A percentile compares a stretch with the other conserved stretches of the same genome.
phyloP scores from a whole-genome alignment of 2,113 vertebrate species.

The Corvus moneduloides region DNA sequence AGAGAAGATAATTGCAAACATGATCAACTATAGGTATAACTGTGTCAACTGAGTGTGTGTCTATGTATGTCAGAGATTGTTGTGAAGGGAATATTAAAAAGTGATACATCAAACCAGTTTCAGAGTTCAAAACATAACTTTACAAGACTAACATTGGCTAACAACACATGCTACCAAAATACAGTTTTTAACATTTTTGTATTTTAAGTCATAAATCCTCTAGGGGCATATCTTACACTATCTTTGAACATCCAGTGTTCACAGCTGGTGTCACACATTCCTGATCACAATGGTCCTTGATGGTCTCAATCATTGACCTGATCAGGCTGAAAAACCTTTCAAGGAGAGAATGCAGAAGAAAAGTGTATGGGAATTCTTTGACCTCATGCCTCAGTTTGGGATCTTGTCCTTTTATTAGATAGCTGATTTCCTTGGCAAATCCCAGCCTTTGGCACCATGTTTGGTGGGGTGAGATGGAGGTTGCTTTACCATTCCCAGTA shows the following conservation, averaged over 20 bases:
- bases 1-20: not conserved
- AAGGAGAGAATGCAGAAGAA: not conserved
- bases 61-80: not conserved
- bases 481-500: not conserved
- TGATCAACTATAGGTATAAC: not conserved
- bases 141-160: not conserved
- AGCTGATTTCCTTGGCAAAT: not conserved
- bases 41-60: not conserved
- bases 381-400: not conserved
- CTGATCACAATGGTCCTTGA: fast-evolving
- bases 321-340: not conserved
- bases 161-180: not conserved
- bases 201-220: not conserved
- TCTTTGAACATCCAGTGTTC: not conserved
- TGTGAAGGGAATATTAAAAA: not conserved
- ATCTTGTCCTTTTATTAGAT: not conserved
- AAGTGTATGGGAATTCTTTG: not conserved
- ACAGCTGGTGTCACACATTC: not conserved
- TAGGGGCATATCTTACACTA: not conserved
- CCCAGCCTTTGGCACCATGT: not conserved
- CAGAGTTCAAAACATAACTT: not conserved
- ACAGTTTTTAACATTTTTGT: not conserved
- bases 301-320: not conserved
- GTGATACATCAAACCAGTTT: not conserved
- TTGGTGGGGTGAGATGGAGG: not conserved